Percentiles rank a stretch among this genome's conserved stretches.
Conservation (phyloP, 2,113 vertebrate genomes). For the Lucifuga dentata region DNA sequence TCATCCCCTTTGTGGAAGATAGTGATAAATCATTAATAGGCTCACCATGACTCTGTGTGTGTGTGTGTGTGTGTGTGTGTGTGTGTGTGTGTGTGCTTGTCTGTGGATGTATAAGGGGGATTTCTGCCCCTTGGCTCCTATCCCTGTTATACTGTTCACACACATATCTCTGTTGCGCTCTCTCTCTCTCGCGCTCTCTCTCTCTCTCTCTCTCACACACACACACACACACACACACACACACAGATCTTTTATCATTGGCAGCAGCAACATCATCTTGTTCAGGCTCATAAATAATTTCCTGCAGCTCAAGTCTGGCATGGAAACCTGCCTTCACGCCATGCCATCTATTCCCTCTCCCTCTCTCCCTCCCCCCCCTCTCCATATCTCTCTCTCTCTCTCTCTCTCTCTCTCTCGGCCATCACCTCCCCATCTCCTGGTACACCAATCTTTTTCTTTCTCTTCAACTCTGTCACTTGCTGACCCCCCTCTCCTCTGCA, state of each 20-base stretch:
- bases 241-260: conserved; percentile 70
- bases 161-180: conserved; percentile 26
- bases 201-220: background rate
- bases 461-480: conserved; percentile 60
- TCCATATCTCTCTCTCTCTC: conserved; percentile 58
- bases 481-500: conserved; percentile 50
- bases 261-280: conserved; percentile 76
- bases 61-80: conserved; percentile 35
- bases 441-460: conserved; percentile 50
- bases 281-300: conserved; percentile 82
- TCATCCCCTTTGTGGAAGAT: conserved; percentile 67
- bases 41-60: conserved; percentile 26
- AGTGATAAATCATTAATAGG: conserved; percentile 75
- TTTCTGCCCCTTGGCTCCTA: conserved; percentile 72
- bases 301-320: conserved; percentile 80
- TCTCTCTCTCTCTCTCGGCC: conserved; percentile 57
- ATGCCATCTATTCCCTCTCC: conserved; percentile 68
- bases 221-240: conserved; percentile 35
- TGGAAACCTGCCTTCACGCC: conserved; percentile 81
- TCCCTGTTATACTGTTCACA: conserved; percentile 71
- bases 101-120: conserved; percentile 15
- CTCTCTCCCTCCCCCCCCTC: conserved; percentile 64
- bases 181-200: background rate
- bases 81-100: conserved; percentile 27
- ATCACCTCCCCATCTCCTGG: conserved; percentile 51